Conservation (phyloP, 92 coral and sea anemone species). For the Porites cylindrica region DNA sequence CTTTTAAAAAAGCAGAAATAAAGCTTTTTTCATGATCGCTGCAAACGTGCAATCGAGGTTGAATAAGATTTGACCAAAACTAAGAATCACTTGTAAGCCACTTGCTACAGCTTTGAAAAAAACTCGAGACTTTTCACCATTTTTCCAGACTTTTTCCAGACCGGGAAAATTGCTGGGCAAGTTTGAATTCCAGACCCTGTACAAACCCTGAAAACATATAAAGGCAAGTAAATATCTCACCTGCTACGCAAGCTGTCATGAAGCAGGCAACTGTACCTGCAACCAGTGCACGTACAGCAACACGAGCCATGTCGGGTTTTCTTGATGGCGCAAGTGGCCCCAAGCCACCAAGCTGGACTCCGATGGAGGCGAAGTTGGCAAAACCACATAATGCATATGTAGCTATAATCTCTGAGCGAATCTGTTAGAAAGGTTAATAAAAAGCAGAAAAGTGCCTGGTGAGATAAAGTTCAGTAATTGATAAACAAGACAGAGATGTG, state of each 20-base stretch:
- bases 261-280: conserved; percentile 96
- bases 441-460: conserved; percentile 6
- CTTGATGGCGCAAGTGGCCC: conserved; percentile 92
- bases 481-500: no score
- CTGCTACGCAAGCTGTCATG: conserved; percentile 98
- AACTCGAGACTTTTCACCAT: no score
- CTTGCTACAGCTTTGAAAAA: no score
- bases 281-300: conserved; percentile 92
- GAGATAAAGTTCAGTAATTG: not conserved
- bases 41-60: no score
- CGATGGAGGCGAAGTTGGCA: conserved; percentile 85
- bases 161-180: no score
- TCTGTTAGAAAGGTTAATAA: conserved; percentile 46
- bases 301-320: conserved; percentile 80
- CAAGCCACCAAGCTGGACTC: conserved; percentile 90
- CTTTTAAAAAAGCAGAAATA: no score
- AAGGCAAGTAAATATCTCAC: conserved; percentile 39
- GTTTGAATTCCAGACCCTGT: no score
- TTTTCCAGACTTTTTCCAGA: no score
- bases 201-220: no score
- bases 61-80: no score
- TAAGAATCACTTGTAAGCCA: no score
- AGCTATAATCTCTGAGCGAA: conserved; percentile 81
- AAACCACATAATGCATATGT: conserved; percentile 96
- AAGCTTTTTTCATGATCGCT: no score